Evolutionary conservation across 1,140 invertebrate species (phyloP), one percentile per base, ranked within the genome.

Genomic region (Drosophila kanapiae): DNA sequence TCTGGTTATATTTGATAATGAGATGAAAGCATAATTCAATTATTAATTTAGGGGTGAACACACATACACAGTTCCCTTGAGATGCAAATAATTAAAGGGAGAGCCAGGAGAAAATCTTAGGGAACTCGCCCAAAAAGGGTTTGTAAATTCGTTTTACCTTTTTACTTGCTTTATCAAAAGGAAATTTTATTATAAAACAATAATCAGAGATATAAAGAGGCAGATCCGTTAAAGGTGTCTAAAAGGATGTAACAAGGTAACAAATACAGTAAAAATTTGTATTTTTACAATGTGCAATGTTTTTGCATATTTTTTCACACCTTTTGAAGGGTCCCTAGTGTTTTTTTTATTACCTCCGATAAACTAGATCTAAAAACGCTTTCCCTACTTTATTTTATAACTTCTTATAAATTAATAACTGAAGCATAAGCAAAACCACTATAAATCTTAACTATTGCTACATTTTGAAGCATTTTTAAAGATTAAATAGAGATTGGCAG

Each of bases 1-100:
- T 54, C 31, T 23, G 11, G 11, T 7, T 37, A 6, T 9, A 14
- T 13, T 1, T 7, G 16, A 9, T 54, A 54, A 54, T 37, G 4
- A 54, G 51, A 23, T 54, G 14, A 54, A 37, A 54, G 51, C 4
- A 9, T 37, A 23, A 54, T 37, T 37, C 3, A 54, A 37, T 54
- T 37, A 54, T 54, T 54, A 5, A 54, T 54, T 54, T 14, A 54
- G 18, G 31, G 31, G 29, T 53, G 31, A 53, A 23, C 33, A 53
- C 16, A 49, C 37, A 14, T 13, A 38, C 6, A 35, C 40, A 42
- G 23, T 23, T 37, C 18, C 31, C 33, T 14, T 0, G 13, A 37
- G 51, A 37, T 14, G 1, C 16, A 23, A 37, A 18, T 23, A 37
- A 37, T 23, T 37, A 8, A 35, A 9, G 14, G 11, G 14, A 37